These are phyloP conservation scores for Orestias chungarensis DNA, from an alignment of 2,797 vertebrate species.

Conservation along the genomic window DNA sequence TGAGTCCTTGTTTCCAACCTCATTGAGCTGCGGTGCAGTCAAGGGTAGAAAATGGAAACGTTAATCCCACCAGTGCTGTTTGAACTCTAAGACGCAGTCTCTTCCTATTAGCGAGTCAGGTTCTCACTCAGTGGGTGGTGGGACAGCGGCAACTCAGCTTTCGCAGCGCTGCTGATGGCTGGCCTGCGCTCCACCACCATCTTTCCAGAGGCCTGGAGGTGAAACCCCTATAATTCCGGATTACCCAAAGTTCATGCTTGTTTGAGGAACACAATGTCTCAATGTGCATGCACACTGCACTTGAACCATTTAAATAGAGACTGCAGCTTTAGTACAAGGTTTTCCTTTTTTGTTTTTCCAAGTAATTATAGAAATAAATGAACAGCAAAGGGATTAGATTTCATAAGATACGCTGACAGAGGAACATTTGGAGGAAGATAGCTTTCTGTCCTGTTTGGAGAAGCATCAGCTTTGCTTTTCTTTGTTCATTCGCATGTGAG, in stretches of 20 bases:
- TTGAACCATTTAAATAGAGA: not conserved
- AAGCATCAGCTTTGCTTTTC: constrained; percentile 76
- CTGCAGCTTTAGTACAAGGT: not conserved
- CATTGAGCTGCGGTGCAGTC: constrained; percentile 55
- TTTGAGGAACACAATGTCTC: not conserved
- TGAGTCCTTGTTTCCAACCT: constrained; percentile 64
- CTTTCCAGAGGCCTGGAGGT: constrained; percentile 7
- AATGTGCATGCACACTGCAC: not conserved
- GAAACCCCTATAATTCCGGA: constrained; percentile 26
- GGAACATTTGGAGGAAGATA: constrained; percentile 60
- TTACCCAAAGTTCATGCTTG: not conserved
- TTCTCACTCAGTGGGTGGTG: constrained; percentile 65
- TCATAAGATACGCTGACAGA: constrained; percentile 55
- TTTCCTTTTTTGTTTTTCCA: too few relatives aligned
- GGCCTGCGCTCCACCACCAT: constrained; percentile 12
- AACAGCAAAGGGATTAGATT: too few relatives aligned
- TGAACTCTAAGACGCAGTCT: constrained; percentile 47
- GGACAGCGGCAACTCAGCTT: constrained; percentile 44
- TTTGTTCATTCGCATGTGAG: constrained; percentile 78
- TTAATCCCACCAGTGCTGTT: constrained; percentile 59
- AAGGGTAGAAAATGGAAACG: constrained; percentile 63
- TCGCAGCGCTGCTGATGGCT: constrained; percentile 24
- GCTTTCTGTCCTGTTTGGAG: constrained; percentile 66
- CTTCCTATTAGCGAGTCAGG: constrained; percentile 53
- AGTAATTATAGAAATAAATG: too few relatives aligned